Evolutionary conservation across 2,797 vertebrate genomes (phyloP).

Genomic region (Valencia hispanica): DNA sequence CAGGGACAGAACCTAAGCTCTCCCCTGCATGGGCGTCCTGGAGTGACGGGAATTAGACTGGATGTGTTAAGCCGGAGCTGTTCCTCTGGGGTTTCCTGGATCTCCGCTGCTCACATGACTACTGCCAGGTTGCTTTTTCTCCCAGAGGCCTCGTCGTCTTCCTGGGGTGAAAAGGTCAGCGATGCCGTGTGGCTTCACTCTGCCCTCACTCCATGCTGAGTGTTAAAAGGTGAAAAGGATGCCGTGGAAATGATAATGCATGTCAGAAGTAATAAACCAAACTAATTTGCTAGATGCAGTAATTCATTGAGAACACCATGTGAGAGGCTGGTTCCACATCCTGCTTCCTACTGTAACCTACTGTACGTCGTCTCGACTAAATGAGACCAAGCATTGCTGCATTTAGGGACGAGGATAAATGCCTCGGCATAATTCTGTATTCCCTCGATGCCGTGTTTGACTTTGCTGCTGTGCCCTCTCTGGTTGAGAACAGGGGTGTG

Average conservation of each 20-base stretch:
- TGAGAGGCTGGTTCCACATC: constrained; percentile 22
- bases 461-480: constrained; percentile 72
- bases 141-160: constrained; percentile 29
- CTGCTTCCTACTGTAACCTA: constrained; percentile 30
- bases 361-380: constrained; percentile 32
- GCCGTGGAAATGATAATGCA: constrained; percentile 57
- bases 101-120: constrained; percentile 51
- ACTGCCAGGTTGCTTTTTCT: constrained; percentile 20
- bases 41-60: constrained; percentile 35
- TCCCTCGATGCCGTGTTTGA: constrained; percentile 68
- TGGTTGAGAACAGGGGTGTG: constrained; percentile 38
- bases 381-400: constrained; percentile 21
- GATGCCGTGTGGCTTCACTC: constrained; percentile 38
- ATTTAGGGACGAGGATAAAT: constrained; percentile 55
- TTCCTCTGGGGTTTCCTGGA: constrained; percentile 42
- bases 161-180: constrained; percentile 62
- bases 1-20: constrained; percentile 29
- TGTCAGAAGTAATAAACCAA: constrained; percentile 67
- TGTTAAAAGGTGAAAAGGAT: constrained; percentile 40
- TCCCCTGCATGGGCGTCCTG: constrained; percentile 26
- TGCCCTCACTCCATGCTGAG: constrained; percentile 38
- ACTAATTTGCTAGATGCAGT: constrained; percentile 65
- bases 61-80: constrained; percentile 50
- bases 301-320: not conserved
- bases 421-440: constrained; percentile 59